phyloP scores from a whole-genome alignment of 2,888 invertebrate genomes.

The Unio delphinus region DNA sequence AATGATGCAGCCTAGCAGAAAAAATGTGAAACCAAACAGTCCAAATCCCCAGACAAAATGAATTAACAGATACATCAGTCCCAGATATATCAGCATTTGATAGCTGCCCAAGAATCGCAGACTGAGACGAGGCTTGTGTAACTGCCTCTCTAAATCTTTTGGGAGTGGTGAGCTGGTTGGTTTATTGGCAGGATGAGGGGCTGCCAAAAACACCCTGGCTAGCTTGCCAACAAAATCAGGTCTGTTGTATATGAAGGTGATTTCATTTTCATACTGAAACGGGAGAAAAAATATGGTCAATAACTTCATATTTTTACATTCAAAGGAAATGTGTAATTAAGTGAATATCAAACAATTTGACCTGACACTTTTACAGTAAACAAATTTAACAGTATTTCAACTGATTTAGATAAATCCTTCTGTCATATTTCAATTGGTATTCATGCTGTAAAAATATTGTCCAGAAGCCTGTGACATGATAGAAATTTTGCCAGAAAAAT shows the following conservation, averaged over 20 bases:
- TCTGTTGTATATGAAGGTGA: slow-evolving; percentile 77
- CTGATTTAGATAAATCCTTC: too few relatives aligned
- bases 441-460: too few relatives aligned
- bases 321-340: background rate
- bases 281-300: slow-evolving; percentile 26
- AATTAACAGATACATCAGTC: slow-evolving; percentile 71
- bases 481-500: too few relatives aligned
- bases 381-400: too few relatives aligned
- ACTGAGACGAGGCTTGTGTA: slow-evolving; percentile 56
- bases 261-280: slow-evolving; percentile 80
- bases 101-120: slow-evolving; percentile 79
- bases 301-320: background rate
- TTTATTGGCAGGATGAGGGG: slow-evolving; percentile 68
- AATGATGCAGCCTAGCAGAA: slow-evolving; percentile 34
- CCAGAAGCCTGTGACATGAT: too few relatives aligned
- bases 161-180: slow-evolving; percentile 44
- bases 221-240: slow-evolving; percentile 53
- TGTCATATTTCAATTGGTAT: too few relatives aligned
- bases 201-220: slow-evolving; percentile 52
- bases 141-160: slow-evolving; percentile 16
- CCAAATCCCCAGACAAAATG: slow-evolving; percentile 47
- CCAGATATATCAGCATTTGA: slow-evolving; percentile 75
- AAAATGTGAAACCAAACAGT: slow-evolving; percentile 43
- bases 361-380: too few relatives aligned
- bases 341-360: too few relatives aligned